Evolutionary conservation across 1,140 invertebrate species (phyloP), one percentile per base, ranked within the genome.

Genomic region (Neoseiulus cucumeris): DNA sequence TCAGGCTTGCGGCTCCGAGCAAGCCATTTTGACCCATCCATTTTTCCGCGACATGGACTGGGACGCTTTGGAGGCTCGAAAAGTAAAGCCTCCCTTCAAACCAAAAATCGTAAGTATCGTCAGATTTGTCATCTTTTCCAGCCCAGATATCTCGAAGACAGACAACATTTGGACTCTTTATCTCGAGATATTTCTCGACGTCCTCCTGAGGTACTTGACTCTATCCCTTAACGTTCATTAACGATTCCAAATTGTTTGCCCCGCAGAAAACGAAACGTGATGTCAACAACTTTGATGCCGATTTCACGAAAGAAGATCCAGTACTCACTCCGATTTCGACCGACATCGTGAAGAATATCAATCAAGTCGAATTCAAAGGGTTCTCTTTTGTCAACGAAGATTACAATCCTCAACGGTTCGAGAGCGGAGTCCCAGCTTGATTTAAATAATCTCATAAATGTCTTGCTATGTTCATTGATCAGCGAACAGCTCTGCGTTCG

Each of bases 251-350:
- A 39, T 39, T 39, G 4, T 6, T 39, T 39, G 4, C 9, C 9
- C 33, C 81, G 39, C 80, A 98, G 94, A 94, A 92, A 86, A 91
- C 85, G 75, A 87, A 91, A 79, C 89, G 89, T 74, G 95, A 98
- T 78, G 92, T 92, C 45, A 83, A 91, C 70, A 99, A 99, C 80
- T 99, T 99, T 79, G 95, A 99, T 79, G 84, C 92, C 14, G 95
- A 98, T 80, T 99, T 99, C 76, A 98, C 95, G 7, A 91, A 91
- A 76, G 95, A 98, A 78, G 93, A 98, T 70, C 93, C 95, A 5
- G 82, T 87, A 20, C 79, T 99, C 66, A 98, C 95, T 20, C 94
- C 94, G 7, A 85, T 98, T 44, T 86, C 91, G 71, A 78, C 84
- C 33, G 89, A 93, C 72, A 85, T 92, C 66, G 81, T 97, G 51